Evolutionary conservation across 92 coral and sea anemone genomes (phyloP), one percentile per base, ranked within the genome.

Genomic region (Parazoanthus darwini): DNA sequence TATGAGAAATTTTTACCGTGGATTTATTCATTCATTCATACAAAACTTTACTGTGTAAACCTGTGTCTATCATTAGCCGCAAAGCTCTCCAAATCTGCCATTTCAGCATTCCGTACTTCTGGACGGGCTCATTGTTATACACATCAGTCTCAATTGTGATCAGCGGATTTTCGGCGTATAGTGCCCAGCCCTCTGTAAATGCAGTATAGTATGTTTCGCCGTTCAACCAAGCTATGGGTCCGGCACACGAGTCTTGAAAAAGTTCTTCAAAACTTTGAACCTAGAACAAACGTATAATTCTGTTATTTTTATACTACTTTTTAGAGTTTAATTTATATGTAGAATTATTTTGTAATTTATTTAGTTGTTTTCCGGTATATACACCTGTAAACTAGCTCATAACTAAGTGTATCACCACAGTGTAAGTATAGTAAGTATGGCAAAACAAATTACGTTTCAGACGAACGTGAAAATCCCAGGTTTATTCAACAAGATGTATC

Each of bases 11-110:
- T 38, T 38, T 38, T 38, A 3, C 42, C 42, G 42, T 39, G 42
- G 42, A 39, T 39, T 39, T 4, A 39, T 39, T 39, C 42, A 33
- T n/a, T 35, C 13, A n/a, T n/a, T 0, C n/a, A 15, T 9, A 54
- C 58, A 13, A 37, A 94, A 98, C 98, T 95, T 84, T 91, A 87
- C 93, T 94, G 89, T 97, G 99, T 25, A 97, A 88, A 5, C 99
- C 99, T 1, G 99, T 97, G 66, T 97, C 99, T 63, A 97, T 93
- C 91, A 97, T 95, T 9, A 97, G 89, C n/a, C 99, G 95, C 65
- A 97, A 89, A 16, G 99, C 99, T 78, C 99, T 90, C 99, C 99
- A 97, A 77, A 97, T 95, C 79, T 97, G 99, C 99, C 99, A 97
- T 76, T 97, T 97, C 68, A 97, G 86, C 99, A 97, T 97, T 85